Percentiles rank a stretch among this genome's conserved stretches.
Conservation (phyloP, 2,797 vertebrate genomes). For the Smutsia gigantea region DNA sequence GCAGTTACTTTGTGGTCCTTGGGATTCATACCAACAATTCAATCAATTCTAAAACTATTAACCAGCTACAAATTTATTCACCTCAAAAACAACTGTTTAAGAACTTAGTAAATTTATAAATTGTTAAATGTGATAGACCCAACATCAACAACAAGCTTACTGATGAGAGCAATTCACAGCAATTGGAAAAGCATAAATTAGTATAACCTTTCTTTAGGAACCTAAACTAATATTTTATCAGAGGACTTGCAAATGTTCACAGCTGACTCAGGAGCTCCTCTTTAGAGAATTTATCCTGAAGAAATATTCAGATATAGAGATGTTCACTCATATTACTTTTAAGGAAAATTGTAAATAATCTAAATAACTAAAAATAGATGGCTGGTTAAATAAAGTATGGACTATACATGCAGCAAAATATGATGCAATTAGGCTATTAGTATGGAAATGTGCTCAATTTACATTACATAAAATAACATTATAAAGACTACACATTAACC, state of each 20-base stretch:
- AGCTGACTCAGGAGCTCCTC: slow-evolving; percentile 6
- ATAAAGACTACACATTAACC: background rate
- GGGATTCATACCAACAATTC: slow-evolving; percentile 66
- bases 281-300: slow-evolving; percentile 32
- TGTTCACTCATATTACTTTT: background rate
- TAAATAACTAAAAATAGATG: slow-evolving; percentile 47
- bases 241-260: background rate
- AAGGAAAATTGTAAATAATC: slow-evolving; percentile 7
- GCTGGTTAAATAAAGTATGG: background rate
- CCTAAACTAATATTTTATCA: background rate
- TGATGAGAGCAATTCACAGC: background rate
- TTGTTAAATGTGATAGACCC: background rate
- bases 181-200: background rate
- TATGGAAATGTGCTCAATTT: slow-evolving; percentile 26
- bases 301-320: slow-evolving; percentile 30
- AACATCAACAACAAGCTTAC: slow-evolving; percentile 35
- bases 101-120: slow-evolving; percentile 26
- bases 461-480: background rate
- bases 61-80: slow-evolving; percentile 34
- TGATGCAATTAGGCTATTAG: background rate
- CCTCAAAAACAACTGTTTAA: slow-evolving; percentile 44
- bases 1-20: slow-evolving; percentile 57
- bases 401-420: background rate
- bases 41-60: slow-evolving; percentile 62
- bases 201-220: background rate